Percentiles rank a stretch among this genome's conserved stretches.
These are phyloP conservation scores for Octopus bimaculoides DNA, from an alignment of 1,140 invertebrate genomes.

Conservation along the genomic window DNA sequence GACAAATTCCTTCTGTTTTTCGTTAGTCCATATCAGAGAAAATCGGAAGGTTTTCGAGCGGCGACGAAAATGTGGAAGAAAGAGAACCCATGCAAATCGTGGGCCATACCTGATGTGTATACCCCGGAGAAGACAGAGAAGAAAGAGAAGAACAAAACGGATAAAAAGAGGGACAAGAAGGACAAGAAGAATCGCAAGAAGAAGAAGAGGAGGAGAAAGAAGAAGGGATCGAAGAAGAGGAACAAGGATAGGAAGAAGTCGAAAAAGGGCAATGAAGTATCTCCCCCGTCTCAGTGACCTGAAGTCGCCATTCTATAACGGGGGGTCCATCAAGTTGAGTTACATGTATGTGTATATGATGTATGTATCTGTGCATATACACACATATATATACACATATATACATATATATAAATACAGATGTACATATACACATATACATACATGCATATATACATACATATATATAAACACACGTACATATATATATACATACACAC, in stretches of 20 bases:
- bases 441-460: no score
- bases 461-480: no score
- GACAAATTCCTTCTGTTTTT: not conserved
- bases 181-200: not conserved
- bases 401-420: no score
- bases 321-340: no score
- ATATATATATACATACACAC: no score
- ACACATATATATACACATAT: no score
- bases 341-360: no score
- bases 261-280: not conserved
- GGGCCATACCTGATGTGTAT: not conserved
- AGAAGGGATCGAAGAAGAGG: not conserved
- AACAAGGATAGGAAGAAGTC: not conserved
- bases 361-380: no score
- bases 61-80: constrained; percentile 6
- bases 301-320: no score
- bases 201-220: not conserved
- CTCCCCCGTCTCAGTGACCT: no score
- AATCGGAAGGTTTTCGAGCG: constrained; percentile 4
- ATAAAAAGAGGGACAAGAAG: not conserved
- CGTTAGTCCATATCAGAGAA: constrained; percentile 4
- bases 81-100: not conserved
- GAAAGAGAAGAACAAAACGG: not conserved
- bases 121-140: not conserved
- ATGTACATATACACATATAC: no score